Evolutionary conservation across 2,888 invertebrate species (phyloP), one percentile per base, ranked within the genome.

Genomic region (Philereme transversata): DNA sequence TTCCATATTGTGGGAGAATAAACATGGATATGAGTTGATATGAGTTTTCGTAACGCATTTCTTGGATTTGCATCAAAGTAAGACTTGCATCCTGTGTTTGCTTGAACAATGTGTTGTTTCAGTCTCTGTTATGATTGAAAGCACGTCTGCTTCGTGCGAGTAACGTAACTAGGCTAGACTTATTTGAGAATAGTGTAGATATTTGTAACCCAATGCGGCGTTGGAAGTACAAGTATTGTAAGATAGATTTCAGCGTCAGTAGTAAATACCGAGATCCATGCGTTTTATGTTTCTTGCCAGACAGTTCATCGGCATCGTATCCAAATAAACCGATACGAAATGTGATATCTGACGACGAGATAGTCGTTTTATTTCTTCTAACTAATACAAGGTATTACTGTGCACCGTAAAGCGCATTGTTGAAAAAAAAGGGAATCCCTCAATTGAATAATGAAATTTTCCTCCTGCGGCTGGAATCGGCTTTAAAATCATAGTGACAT

Each of bases 81-180:
- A 38, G 40, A 11, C 8, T 44, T 22, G 52, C 50, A 59, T 59
- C 63, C 59, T 63, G 63, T 62, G 61, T 62, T 57, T 62, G 45
- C 34, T 35, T 54, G 45, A 38, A 22, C 57, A 22, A 45, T 47
- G 43, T 55, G 46, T 53, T 22, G 35, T 10, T 45, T 47, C 56
- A 41, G 55, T 58, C 52, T 11, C 59, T 63, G 60, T 60, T 63
- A 63, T 63, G 63, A 56, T 59, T 63, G 10, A 53, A 50, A 50
- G 41, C 63, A 63, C 63, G 63, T 36, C 45, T 58, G 59, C 38
- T 59, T 51, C 4, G 45, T 60, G 36, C 2, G 45, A 51, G 36
- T 51, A 51, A 51, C 41, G 53, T 43, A 52, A 49, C 55, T 43
- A 47, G 56, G 46, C 50, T 57, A 45, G 46, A 38, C 33, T 59